These are phyloP conservation scores for Agraylea sexmaculata DNA, from an alignment of 1,140 invertebrate species.

Conservation along the genomic window DNA sequence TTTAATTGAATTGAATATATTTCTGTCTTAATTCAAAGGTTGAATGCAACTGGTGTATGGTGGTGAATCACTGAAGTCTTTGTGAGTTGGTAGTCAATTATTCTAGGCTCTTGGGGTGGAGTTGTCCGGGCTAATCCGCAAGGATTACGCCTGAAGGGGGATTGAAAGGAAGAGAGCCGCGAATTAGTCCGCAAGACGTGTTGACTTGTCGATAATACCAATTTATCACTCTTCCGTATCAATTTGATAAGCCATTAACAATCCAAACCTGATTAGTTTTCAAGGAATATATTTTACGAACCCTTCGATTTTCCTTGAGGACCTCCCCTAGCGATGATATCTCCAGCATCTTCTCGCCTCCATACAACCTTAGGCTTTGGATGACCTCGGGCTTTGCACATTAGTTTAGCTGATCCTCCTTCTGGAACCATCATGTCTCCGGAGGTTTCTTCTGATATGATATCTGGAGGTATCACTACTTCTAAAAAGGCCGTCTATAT, in stretches of 20 bases:
- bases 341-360: conserved; percentile 74
- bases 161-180: background rate
- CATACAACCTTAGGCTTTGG: conserved; percentile 75
- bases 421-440: conserved; percentile 85
- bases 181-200: background rate
- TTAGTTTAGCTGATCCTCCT: conserved; percentile 74
- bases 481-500: conserved; percentile 68
- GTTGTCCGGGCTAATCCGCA: conserved; percentile 16
- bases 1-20: too few species aligned
- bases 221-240: background rate
- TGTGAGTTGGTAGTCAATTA: conserved; percentile 18
- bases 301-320: conserved; percentile 58
- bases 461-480: conserved; percentile 84
- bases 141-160: conserved; percentile 16
- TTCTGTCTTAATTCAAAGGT: too few species aligned
- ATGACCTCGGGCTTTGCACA: conserved; percentile 75
- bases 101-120: conserved; percentile 9
- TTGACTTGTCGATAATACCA: background rate
- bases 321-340: conserved; percentile 63
- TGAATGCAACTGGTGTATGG: too few species aligned
- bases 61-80: conserved; percentile 17
- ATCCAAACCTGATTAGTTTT: background rate
- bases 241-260: background rate
- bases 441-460: conserved; percentile 76
- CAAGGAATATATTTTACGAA: conserved; percentile 26